A percentile compares a stretch with the other conserved stretches of the same genome.
phyloP scores from a whole-genome alignment of 2,888 invertebrate genomes.

The Keiferia lycopersicella region DNA sequence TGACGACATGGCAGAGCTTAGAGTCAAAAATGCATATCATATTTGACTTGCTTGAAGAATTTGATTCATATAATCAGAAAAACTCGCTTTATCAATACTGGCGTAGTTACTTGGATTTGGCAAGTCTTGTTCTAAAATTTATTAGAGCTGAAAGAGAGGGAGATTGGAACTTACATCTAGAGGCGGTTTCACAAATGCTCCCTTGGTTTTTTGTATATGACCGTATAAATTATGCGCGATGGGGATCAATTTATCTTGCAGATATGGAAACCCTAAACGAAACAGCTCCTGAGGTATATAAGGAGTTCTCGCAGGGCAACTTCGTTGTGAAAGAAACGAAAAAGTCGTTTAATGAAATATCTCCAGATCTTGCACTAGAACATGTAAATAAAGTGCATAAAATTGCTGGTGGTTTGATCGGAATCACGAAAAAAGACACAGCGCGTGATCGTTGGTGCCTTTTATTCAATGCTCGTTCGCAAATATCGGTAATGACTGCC shows the following conservation, averaged over 20 bases:
- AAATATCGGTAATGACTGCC: no score
- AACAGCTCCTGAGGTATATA: neutral
- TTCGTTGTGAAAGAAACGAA: neutral
- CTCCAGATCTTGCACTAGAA: no score
- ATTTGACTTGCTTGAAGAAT: neutral
- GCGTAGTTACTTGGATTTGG: neutral
- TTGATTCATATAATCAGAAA: neutral
- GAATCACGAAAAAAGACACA: no score
- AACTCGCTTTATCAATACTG: neutral
- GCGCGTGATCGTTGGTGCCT: no score
- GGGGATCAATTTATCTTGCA: neutral
- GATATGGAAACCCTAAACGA: neutral
- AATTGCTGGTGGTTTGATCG: no score
- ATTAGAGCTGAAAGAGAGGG: neutral
- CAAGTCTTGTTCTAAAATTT: neutral
- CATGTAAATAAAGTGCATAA: no score
- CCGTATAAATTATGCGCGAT: slow-evolving; percentile 3
- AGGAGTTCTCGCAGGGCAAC: neutral
- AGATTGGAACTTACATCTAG: neutral
- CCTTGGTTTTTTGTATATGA: slow-evolving; percentile 17
- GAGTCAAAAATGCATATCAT: neutral
- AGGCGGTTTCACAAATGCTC: neutral
- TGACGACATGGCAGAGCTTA: neutral
- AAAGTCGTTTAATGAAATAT: neutral
- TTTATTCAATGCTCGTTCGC: no score